Percentiles rank a stretch among this genome's conserved stretches.
These are phyloP conservation scores for Thrips palmi DNA, from an alignment of 1,140 invertebrate genomes.

Conservation along the genomic window DNA sequence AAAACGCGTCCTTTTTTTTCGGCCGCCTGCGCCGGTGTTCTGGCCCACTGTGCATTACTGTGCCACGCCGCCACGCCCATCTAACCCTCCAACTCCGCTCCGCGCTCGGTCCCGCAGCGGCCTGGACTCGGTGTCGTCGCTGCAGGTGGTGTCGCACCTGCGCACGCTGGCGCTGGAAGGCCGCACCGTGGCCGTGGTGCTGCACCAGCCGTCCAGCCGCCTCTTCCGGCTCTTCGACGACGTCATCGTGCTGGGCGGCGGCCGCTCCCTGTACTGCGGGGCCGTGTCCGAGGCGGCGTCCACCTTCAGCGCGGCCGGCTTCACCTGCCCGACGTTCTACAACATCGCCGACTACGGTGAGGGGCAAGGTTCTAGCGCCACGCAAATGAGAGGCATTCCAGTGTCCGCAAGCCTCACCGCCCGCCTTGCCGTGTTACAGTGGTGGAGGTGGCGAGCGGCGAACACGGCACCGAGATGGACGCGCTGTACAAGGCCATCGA, in stretches of 20 bases:
- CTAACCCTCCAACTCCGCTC: neutral
- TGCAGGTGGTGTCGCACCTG: slow-evolving; percentile 45
- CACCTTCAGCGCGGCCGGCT: slow-evolving; percentile 29
- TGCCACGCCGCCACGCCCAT: neutral
- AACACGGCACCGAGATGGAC: slow-evolving; percentile 21
- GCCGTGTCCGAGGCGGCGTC: slow-evolving; percentile 29
- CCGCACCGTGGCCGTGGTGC: slow-evolving; percentile 62
- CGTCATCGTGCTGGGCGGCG: slow-evolving; percentile 34
- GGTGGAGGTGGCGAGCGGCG: slow-evolving; percentile 24
- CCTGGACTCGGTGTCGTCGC: slow-evolving; percentile 52
- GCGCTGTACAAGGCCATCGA: slow-evolving; percentile 10
- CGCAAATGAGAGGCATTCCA: neutral
- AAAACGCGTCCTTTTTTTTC: slow-evolving; percentile 57
- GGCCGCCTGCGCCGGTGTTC: slow-evolving; percentile 37
- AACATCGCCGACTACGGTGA: slow-evolving; percentile 48
- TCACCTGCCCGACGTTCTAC: slow-evolving; percentile 40
- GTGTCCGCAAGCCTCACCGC: neutral
- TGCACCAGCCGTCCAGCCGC: slow-evolving; percentile 77
- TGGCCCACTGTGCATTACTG: slow-evolving; percentile 30
- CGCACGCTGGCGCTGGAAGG: slow-evolving; percentile 48
- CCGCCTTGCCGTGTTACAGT: slow-evolving; percentile 17
- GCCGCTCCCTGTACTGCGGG: slow-evolving; percentile 37
- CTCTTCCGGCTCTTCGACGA: slow-evolving; percentile 55
- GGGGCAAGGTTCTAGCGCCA: slow-evolving; percentile 11
- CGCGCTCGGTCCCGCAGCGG: slow-evolving; percentile 30